Evolutionary conservation across 2,888 invertebrate genomes (phyloP).

Genomic region (Agelastica alni): DNA sequence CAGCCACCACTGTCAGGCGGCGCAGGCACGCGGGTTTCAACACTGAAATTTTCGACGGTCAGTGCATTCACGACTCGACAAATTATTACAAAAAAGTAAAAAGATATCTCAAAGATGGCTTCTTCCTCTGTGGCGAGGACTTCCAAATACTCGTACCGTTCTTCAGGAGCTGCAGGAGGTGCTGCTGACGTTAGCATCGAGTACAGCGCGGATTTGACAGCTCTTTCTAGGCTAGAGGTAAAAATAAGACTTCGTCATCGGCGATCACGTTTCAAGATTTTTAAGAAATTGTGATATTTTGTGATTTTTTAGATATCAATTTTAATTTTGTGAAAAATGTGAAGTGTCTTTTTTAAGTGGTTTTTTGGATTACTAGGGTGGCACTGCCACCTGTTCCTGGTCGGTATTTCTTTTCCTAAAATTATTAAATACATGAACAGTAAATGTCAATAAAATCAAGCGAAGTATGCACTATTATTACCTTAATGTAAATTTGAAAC

Average conservation of each 20-base stretch:
- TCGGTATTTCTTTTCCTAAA: constrained; percentile 18
- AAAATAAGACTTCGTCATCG: constrained; percentile 50
- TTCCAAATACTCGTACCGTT: constrained; percentile 91
- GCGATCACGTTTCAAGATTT: constrained; percentile 24
- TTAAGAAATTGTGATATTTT: constrained; percentile 24
- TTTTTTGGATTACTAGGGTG: constrained; percentile 7
- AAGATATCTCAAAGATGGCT: constrained; percentile 24
- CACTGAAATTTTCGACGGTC: constrained; percentile 54
- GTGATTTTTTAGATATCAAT: constrained; percentile 17
- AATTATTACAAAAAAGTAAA: constrained; percentile 22
- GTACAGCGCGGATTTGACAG: constrained; percentile 91
- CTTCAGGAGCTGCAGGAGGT: constrained; percentile 76
- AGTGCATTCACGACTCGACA: constrained; percentile 45
- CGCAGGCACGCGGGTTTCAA: constrained; percentile 59
- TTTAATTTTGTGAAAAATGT: constrained; percentile 25
- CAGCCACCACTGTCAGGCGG: constrained; percentile 64
- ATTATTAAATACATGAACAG: too few species aligned
- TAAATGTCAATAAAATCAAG: too few species aligned
- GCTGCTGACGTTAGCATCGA: constrained; percentile 91
- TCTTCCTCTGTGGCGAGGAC: constrained; percentile 65
- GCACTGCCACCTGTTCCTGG: constrained; percentile 12
- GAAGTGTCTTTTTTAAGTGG: constrained; percentile 29
- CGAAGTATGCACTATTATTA: too few species aligned
- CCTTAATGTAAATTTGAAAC: too few species aligned
- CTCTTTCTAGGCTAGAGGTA: constrained; percentile 95